Evolutionary conservation across 2,797 vertebrate genomes (phyloP).

Genomic region (Pseudochaenichthys georgianus): DNA sequence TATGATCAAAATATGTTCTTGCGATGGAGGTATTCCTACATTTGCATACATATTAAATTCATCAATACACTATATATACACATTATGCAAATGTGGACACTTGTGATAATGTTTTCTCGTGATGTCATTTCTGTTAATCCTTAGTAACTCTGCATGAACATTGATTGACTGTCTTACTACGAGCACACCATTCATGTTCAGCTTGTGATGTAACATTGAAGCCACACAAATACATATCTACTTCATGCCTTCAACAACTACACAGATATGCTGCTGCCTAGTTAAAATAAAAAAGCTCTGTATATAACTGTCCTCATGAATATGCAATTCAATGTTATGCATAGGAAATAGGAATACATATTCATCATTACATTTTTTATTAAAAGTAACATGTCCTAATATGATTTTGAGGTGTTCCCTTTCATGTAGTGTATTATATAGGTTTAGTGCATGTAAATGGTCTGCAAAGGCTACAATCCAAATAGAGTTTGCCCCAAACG

Average conservation of each 20-base stretch:
- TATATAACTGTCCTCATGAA: background rate
- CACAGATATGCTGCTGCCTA: background rate
- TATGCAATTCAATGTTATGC: background rate
- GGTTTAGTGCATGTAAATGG: no score
- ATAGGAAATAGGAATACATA: no score
- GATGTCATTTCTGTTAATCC: background rate
- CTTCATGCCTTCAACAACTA: constrained; percentile 6
- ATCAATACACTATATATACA: background rate
- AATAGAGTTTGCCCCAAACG: no score
- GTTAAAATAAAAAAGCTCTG: no score
- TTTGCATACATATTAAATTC: background rate
- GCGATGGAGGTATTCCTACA: background rate
- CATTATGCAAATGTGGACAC: no score
- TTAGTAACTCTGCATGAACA: constrained; percentile 1
- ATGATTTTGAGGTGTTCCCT: no score
- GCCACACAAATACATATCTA: background rate
- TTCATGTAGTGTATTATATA: no score
- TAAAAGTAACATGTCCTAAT: background rate
- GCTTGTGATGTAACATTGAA: background rate
- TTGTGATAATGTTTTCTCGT: background rate
- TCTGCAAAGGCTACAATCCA: no score
- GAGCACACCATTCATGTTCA: background rate
- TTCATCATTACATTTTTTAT: background rate
- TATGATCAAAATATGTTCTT: background rate
- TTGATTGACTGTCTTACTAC: constrained; percentile 19